Evolutionary conservation across 2,888 invertebrate species (phyloP), one percentile per base, ranked within the genome.

Genomic region (Boloria euphrosyne): DNA sequence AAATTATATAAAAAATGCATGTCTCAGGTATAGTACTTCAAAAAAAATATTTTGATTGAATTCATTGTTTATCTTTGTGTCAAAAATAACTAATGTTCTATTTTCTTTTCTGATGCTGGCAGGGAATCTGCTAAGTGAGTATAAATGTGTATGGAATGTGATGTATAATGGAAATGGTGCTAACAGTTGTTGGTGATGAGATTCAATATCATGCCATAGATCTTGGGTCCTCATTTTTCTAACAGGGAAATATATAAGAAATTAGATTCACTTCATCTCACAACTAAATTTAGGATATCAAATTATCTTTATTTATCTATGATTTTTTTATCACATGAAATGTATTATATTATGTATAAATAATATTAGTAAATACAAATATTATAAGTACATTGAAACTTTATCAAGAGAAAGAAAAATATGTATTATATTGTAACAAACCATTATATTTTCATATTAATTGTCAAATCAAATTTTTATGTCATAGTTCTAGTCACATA

Each of bases 71-170:
- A 17, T 44, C 62, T 44, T 62, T 53, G 61, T 65, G 62, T 59
- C 58, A 22, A 62, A 71, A 70, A 72, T 68, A 70, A 81, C 78
- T 85, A 86, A 86, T 83, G 64, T 49, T 73, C 62, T 79, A 71
- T 87, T 91, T 89, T 86, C 78, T 87, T 88, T 89, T 77, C 84
- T n/a, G 85, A 88, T 82, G 90, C 91, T 80, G 78, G 81, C 91
- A 93, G 93, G 88, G 93, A 93, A 84, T 92, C 93, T 65, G 93
- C 93, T 81, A 92, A 93, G 93, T 93, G 78, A 93, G 93, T 93
- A 90, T 79, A 59, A 38, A 52, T 51, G 13, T 58, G 31, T 18
- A 22, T 22, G 22, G 3, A 22, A 22, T 22, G 3, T 22, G 22
- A 52, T 51, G 13, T 58, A 31, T 18, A 53, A 22, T 47, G 58